Base-by-base conservation (phyloP, 2,888 invertebrate species). In the Drosophila phalerata region DNA sequence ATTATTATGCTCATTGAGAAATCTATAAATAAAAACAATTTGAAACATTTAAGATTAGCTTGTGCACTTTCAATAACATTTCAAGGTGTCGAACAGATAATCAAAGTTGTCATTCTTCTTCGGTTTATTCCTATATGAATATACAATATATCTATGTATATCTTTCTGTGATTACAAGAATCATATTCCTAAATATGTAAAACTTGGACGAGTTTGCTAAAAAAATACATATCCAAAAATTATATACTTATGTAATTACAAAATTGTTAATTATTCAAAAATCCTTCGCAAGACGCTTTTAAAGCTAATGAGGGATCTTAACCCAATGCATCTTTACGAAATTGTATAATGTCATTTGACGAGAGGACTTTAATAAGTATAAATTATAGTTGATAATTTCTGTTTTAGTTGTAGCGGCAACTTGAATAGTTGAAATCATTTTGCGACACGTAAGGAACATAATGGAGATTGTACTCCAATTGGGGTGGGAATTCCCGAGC, bases 131-230 rank as follows among this genome's bases (percentile, higher is more conserved):
- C 38, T 55, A 42, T 45, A 53, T 68, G 52, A 57, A 68, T 63
- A 64, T 19, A 40, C n/a, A 56, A 66, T 15, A 45, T 42, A 60
- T 22, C 42, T 22, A 22, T 22, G 34, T 28, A 28, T 6, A 45
- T 40, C 13, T 37, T 34, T 45, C 9, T 63, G 22, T 61, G 43
- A 38, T 56, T 63, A 79, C 70, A 66, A 74, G 65, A 79, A 79
- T 70, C 48, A 70, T 77, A 57, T 63, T 63, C 66, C 64, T 75
- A 85, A 70, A 72, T 45, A 80, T 85, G 65, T 77, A 77, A 77
- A 83, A 72, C 74, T 74, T 83, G 88, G 88, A 83, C 47, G 69
- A 47, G 52, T 65, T 49, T 47, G 15, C 42, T 52, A 69, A 70
- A 65, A 38, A 70, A 70, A 77, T 77, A 77, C 40, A 45, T 67